These are phyloP conservation scores for Drosophila crucigera DNA, from an alignment of 2,888 invertebrate species.

Conservation along the genomic window DNA sequence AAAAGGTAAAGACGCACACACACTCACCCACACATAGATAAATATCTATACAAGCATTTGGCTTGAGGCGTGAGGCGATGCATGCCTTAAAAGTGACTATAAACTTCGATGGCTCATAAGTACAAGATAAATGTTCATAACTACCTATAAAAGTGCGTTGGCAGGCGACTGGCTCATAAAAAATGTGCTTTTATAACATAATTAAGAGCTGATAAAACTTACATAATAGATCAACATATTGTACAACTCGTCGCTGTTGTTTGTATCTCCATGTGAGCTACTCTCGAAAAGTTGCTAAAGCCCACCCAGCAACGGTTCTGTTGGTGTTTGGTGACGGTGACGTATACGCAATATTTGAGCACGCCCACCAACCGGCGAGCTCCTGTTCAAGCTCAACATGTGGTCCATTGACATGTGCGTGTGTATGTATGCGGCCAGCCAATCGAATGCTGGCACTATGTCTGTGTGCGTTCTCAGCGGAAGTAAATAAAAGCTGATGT, in stretches of 20 bases:
- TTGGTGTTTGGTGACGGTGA: constrained; percentile 42
- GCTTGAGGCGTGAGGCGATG: neutral
- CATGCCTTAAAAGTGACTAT: constrained; percentile 53
- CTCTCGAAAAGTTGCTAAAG: constrained; percentile 58
- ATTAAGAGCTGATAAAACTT: constrained; percentile 77
- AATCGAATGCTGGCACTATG: constrained; percentile 58
- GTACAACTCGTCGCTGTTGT: constrained; percentile 32
- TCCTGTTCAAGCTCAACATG: constrained; percentile 69
- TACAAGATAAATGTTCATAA: constrained; percentile 51
- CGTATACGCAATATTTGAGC: constrained; percentile 72
- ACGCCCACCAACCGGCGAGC: constrained; percentile 67
- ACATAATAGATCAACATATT: constrained; percentile 71
- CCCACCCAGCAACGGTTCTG: constrained; percentile 27
- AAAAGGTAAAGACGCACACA: constrained; percentile 13
- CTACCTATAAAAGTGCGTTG: constrained; percentile 59
- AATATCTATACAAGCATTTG: neutral
- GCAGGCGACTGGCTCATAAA: constrained; percentile 64
- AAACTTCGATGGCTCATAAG: constrained; percentile 44
- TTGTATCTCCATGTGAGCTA: constrained; percentile 29
- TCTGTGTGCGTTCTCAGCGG: constrained; percentile 55
- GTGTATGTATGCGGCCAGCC: constrained; percentile 46
- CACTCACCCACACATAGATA: constrained; percentile 3
- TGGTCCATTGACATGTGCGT: constrained; percentile 44
- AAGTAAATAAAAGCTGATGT: constrained; percentile 82
- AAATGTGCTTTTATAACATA: constrained; percentile 71